Base-by-base conservation (phyloP, 1,140 invertebrate species). In the Palaemon carinicauda region DNA sequence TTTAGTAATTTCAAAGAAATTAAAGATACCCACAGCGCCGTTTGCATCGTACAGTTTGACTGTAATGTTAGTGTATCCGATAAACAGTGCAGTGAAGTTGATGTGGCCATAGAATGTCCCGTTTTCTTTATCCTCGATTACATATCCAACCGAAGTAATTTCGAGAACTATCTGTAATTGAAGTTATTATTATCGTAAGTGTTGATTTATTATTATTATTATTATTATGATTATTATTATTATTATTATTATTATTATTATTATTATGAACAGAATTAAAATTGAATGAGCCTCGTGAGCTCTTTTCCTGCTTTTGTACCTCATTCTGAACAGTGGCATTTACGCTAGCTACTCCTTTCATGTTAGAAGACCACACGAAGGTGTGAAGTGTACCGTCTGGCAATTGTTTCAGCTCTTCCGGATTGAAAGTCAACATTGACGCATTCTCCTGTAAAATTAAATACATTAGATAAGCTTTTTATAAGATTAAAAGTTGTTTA, bases 61-160 rank as follows among this genome's bases (percentile, higher is more conserved):
- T 21, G 24, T 17, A 17, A 86, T n/a, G 19, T 86, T 80, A 65
- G 74, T 86, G 65, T 86, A 86, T 17, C 84, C 84, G 10, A 86
- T 80, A 69, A 86, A 80, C n/a, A 78, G 53, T 10, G 77, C 84
- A 5, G 84, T 73, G 24, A 86, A 29, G 19, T 80, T 80, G 65
- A 86, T 10, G 7, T 65, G 19, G 56, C 84, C 84, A 31, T 21
- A 33, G 60, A 41, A 80, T 1, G 78, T 86, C 60, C 54, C 78
- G 84, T 80, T 86, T 24, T 80, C 84, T 27, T n/a, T 33, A 19
- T 65, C 78, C 12, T 7, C 27, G 3, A 33, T 24, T 27, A 86
- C 83, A 14, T 29, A 24, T 21, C 83, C 69, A 2, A 74, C 77
- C 1, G 21, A 51, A 7, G 27, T 33, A 60, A 86, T 78, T 41